These are phyloP conservation scores for Hydrocynus forskahlii DNA, from an alignment of 2,797 vertebrate species.

Conservation along the genomic window DNA sequence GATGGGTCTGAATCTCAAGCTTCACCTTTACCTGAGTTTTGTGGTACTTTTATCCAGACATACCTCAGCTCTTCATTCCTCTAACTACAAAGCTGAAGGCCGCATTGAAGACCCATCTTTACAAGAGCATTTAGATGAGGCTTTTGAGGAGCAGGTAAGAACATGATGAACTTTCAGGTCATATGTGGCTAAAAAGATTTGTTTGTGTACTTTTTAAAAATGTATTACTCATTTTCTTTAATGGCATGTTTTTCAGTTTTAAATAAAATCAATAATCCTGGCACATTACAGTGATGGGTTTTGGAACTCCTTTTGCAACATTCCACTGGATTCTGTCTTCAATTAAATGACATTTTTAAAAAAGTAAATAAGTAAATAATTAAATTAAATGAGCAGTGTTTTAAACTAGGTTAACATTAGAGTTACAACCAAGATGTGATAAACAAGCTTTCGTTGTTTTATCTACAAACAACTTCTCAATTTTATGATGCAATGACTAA, in stretches of 20 bases:
- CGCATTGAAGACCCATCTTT: background rate
- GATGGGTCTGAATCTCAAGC: conserved; percentile 24
- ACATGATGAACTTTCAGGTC: background rate
- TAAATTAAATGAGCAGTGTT: too few relatives aligned
- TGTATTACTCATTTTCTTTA: conserved; percentile 2
- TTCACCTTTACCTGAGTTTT: conserved; percentile 34
- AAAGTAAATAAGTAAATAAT: too few relatives aligned
- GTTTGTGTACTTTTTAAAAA: background rate
- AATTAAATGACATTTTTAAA: too few relatives aligned
- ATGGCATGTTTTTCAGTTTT: conserved; percentile 32
- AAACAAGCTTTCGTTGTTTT: too few relatives aligned
- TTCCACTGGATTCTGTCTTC: background rate
- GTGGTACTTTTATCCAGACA: conserved; percentile 14
- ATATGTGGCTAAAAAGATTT: background rate
- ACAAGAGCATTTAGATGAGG: conserved; percentile 53
- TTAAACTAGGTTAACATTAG: too few relatives aligned
- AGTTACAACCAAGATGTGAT: too few relatives aligned
- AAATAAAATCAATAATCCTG: conserved; percentile 41
- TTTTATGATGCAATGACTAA: conserved; percentile 27
- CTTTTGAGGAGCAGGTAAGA: conserved; percentile 64
- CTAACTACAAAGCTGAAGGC: background rate
- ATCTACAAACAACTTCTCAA: conserved; percentile 12
- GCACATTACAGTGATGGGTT: conserved; percentile 19
- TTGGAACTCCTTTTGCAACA: background rate
- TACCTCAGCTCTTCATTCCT: background rate